Conservation (phyloP, 2,797 vertebrate genomes). For the Bovichtus variegatus region DNA sequence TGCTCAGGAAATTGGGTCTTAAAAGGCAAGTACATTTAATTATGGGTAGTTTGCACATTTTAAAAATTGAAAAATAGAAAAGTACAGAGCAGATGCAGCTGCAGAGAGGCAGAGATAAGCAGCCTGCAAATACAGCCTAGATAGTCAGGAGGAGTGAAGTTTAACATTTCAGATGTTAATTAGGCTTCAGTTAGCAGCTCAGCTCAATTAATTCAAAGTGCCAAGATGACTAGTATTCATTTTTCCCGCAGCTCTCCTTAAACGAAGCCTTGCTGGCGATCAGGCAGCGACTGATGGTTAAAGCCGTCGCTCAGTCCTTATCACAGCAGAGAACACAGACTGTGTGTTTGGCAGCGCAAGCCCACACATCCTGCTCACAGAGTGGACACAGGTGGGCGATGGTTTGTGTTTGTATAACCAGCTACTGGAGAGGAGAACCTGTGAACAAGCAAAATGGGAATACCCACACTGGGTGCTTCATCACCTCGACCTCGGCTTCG, state of each 20-base stretch:
- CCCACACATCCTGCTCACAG: slow-evolving; percentile 67
- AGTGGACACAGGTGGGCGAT: slow-evolving; percentile 69
- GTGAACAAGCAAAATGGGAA: slow-evolving; percentile 72
- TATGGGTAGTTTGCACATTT: slow-evolving; percentile 67
- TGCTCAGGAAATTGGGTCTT: slow-evolving; percentile 70
- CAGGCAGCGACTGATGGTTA: slow-evolving; percentile 41
- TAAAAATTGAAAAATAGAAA: slow-evolving; percentile 47
- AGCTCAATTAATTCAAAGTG: slow-evolving; percentile 67
- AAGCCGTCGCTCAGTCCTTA: slow-evolving; percentile 27
- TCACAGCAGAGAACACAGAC: slow-evolving; percentile 52
- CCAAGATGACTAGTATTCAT: slow-evolving; percentile 55
- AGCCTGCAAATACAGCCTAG: slow-evolving; percentile 37
- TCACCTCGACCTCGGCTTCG: slow-evolving; percentile 47
- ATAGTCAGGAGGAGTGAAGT: slow-evolving; percentile 49
- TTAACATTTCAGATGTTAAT: slow-evolving; percentile 76
- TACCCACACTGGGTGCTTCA: slow-evolving; percentile 53
- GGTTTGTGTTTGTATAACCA: slow-evolving; percentile 69
- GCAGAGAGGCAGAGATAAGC: slow-evolving; percentile 47
- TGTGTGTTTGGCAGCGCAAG: slow-evolving; percentile 50
- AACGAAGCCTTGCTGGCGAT: slow-evolving; percentile 43
- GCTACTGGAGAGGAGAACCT: slow-evolving; percentile 56
- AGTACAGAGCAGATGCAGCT: slow-evolving; percentile 60
- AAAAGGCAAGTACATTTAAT: slow-evolving; percentile 70
- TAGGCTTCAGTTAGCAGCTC: slow-evolving; percentile 61
- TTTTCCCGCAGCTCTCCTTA: slow-evolving; percentile 40